Evolutionary conservation across 2,113 vertebrate species (phyloP).

Genomic region (Carlito syrichta): DNA sequence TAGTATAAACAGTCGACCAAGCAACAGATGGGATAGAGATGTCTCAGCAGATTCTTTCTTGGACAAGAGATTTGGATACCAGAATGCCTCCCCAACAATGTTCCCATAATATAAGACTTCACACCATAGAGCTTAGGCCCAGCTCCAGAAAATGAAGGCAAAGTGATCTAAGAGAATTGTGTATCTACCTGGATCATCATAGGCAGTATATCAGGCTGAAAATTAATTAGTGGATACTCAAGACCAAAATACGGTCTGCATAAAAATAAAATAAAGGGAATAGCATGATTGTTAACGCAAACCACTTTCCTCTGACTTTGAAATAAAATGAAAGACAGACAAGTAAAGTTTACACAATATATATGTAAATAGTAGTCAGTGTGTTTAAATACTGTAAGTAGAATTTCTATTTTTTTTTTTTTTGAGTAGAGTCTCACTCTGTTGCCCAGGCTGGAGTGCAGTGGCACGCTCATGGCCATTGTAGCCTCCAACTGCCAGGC

Average conservation of each 20-base stretch:
- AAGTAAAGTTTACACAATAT: neutral
- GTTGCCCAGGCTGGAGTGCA: no score
- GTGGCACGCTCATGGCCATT: no score
- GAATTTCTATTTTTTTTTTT: no score
- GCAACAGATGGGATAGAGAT: neutral
- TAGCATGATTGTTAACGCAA: neutral
- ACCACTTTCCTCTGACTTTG: neutral
- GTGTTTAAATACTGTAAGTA: conserved; percentile 28
- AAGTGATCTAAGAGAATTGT: neutral
- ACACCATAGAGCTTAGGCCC: neutral
- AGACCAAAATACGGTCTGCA: neutral
- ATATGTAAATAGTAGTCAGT: neutral
- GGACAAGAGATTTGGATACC: neutral
- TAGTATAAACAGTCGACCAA: neutral
- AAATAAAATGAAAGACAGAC: conserved; percentile 35
- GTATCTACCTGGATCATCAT: neutral
- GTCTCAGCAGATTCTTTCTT: neutral
- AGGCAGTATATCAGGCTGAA: neutral
- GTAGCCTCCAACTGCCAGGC: no score
- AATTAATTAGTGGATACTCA: neutral
- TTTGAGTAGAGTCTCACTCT: no score
- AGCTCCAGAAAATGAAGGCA: neutral
- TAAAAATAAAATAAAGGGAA: neutral
- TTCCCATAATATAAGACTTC: neutral
- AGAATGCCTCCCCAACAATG: neutral